These are phyloP conservation scores for Ophthalmolycus amberensis DNA, from an alignment of 2,113 vertebrate genomes.

Conservation along the genomic window DNA sequence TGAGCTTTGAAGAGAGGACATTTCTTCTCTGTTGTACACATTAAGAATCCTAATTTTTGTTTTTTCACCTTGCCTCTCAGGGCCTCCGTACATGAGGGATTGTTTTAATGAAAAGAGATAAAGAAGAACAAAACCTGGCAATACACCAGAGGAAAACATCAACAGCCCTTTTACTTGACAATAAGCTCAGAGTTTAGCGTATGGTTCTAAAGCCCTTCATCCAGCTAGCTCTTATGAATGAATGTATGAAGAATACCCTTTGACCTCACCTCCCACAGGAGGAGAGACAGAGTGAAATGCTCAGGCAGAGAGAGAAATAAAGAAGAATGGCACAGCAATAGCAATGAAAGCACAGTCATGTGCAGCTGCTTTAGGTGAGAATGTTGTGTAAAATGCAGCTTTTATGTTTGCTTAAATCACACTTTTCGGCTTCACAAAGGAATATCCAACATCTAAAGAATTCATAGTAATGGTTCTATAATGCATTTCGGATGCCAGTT, in stretches of 20 bases:
- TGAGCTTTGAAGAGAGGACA: background rate
- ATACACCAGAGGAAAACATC: conserved; percentile 12
- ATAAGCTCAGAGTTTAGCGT: conserved; percentile 29
- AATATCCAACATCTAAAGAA: background rate
- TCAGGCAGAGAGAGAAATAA: conserved; percentile 27
- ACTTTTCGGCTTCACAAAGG: background rate
- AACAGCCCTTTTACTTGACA: conserved; percentile 14
- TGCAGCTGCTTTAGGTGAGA: background rate
- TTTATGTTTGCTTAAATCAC: background rate
- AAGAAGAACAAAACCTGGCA: background rate
- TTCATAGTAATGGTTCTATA: background rate
- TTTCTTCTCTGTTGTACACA: background rate
- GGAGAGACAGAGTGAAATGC: conserved; percentile 33
- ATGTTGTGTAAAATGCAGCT: background rate
- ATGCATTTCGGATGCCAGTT: background rate
- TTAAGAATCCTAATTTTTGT: background rate
- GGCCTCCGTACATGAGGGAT: background rate
- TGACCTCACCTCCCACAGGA: conserved; percentile 62
- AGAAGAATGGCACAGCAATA: conserved; percentile 37
- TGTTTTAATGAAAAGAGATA: conserved; percentile 18
- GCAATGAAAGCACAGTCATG: conserved; percentile 28
- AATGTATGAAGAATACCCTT: conserved; percentile 67
- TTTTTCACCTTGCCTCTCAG: background rate
- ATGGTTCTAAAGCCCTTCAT: conserved; percentile 61
- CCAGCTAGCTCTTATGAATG: conserved; percentile 66